Base-by-base conservation (phyloP, 2,888 invertebrate species). In the Unio pictorum region DNA sequence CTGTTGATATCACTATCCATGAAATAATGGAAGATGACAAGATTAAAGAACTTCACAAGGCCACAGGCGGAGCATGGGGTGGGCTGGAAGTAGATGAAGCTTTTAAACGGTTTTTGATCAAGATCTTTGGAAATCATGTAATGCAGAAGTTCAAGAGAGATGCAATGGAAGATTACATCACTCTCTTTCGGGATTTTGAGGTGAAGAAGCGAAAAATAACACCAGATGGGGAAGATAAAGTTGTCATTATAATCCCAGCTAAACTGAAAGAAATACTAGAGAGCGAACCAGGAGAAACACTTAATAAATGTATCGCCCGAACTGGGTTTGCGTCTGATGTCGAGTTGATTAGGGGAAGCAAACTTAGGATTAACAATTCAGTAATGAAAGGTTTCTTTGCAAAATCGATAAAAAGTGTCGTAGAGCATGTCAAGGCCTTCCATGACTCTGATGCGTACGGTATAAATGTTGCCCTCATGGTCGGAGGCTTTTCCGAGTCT, bases 1-100 rank as follows among this genome's bases (percentile, higher is more conserved):
- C 91, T 3, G 91, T 92, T 1, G 92, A 92, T 77, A 91, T 92
- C 60, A 92, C 92, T 2, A 91, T 92, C 3, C 92, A 92, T 81
- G 90, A 92, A 81, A 79, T 86, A 7, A 83, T 86, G 67, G 83
- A 85, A 56, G 89, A 89, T 0, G 78, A 79, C 8, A 85, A 86
- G 20, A 84, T 92, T 17, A 89, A 90, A 73, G 92, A 92, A 82
- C 87, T 92, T n/a, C 90, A 91, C 81, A 91, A 91, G 81, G 91
- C 92, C 2, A 90, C 91, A 4, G 91, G 92, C 15, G 91, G 91
- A 45, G 90, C 86, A 0, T 81, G 79, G 63, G 85, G 85, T 6
- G 85, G 84, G 5, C 75, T 79, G 4, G 55, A 68, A 18, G 68
- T 68, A 5, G 68, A 68, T 55, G 68, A 68, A 62, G 63, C 57